A percentile compares a stretch with the other conserved stretches of the same genome.
These are phyloP conservation scores for Sycophaga agraensis DNA, from an alignment of 1,140 invertebrate genomes.

Conservation along the genomic window DNA sequence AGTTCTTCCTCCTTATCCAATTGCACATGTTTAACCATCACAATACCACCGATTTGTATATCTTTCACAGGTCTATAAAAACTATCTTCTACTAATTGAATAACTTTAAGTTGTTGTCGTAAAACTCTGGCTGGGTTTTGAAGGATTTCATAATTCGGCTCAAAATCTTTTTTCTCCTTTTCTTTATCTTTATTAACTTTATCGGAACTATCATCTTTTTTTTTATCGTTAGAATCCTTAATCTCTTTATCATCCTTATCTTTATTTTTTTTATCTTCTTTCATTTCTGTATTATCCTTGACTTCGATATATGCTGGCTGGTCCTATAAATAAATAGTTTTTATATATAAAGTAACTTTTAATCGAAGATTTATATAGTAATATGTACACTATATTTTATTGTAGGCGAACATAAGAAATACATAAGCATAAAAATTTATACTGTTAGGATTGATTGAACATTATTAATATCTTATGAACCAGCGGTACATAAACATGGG, in stretches of 20 bases:
- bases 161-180: conserved; percentile 79
- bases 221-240: conserved; percentile 61
- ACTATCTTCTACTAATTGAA: conserved; percentile 78
- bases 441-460: too few relatives aligned
- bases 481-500: too few relatives aligned
- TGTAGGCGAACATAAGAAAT: conserved; percentile 18
- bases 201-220: conserved; percentile 59
- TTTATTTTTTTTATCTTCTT: conserved; percentile 53
- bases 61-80: conserved; percentile 88
- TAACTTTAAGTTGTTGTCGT: conserved; percentile 88
- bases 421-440: too few relatives aligned
- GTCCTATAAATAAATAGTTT: conserved; percentile 11
- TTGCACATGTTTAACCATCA: conserved; percentile 83
- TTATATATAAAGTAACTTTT: too few relatives aligned
- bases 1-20: conserved; percentile 77
- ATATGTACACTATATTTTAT: conserved; percentile 12
- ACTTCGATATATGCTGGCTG: neutral
- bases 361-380: too few relatives aligned
- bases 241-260: conserved; percentile 55
- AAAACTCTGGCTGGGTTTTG: conserved; percentile 93
- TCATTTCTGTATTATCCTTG: conserved; percentile 32
- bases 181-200: conserved; percentile 56
- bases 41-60: conserved; percentile 90
- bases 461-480: too few relatives aligned
- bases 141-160: conserved; percentile 88